phyloP scores from a whole-genome alignment of 2,888 invertebrate genomes.

The Panorpa germanica region DNA sequence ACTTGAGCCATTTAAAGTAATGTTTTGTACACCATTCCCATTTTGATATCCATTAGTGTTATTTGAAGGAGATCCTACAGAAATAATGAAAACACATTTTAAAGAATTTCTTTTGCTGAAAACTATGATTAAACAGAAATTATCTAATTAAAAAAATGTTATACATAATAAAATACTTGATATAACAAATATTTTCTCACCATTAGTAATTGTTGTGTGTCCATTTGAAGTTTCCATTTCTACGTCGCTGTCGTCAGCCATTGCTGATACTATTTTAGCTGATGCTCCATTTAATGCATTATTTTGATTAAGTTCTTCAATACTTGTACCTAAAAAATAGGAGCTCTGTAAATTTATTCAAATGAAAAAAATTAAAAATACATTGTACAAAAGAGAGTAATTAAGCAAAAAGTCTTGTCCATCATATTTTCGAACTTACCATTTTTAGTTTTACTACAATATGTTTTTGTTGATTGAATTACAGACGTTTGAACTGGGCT shows the following conservation, averaged over 20 bases:
- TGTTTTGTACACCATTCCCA: too few relatives aligned
- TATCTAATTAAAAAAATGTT: too few relatives aligned
- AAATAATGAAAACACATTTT: too few relatives aligned
- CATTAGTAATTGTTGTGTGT: constrained; percentile 20
- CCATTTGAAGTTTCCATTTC: too few relatives aligned
- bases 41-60: too few relatives aligned
- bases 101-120: too few relatives aligned
- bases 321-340: constrained; percentile 2
- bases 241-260: background rate
- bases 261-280: background rate
- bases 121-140: too few relatives aligned
- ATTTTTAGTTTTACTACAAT: constrained; percentile 23
- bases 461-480: constrained; percentile 53
- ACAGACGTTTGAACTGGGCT: constrained; percentile 55
- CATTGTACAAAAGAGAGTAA: constrained; percentile 5
- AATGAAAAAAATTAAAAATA: constrained; percentile 8
- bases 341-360: too few relatives aligned
- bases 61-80: too few relatives aligned
- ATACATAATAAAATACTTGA: too few relatives aligned
- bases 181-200: constrained; percentile 19
- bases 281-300: constrained; percentile 3
- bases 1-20: too few relatives aligned
- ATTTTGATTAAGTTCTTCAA: constrained; percentile 5
- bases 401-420: constrained; percentile 15
- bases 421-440: too few relatives aligned